These are phyloP conservation scores for Biston stratarius DNA, from an alignment of 2,888 invertebrate genomes.

Conservation along the genomic window DNA sequence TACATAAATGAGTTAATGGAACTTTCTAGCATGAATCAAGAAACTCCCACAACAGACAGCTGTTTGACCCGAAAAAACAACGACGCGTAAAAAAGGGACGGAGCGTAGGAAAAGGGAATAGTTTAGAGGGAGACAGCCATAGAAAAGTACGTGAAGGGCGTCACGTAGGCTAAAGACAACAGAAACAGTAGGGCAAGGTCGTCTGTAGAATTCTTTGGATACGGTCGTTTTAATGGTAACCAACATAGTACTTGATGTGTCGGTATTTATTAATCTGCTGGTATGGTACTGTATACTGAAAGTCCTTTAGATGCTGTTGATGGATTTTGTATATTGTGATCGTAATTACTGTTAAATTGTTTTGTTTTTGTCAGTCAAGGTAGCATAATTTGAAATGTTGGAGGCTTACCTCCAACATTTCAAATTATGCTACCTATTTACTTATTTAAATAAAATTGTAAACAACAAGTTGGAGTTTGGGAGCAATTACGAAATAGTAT, in stretches of 20 bases:
- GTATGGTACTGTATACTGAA: background rate
- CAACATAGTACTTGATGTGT: slow-evolving; percentile 25
- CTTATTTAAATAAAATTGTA: too few relatives aligned
- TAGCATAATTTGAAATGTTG: background rate
- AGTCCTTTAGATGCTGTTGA: slow-evolving; percentile 7
- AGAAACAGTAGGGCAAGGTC: slow-evolving; percentile 69
- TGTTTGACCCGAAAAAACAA: slow-evolving; percentile 63
- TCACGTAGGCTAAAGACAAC: slow-evolving; percentile 70
- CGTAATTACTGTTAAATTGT: slow-evolving; percentile 4
- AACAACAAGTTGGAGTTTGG: too few relatives aligned
- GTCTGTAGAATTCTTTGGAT: slow-evolving; percentile 49
- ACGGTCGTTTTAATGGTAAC: slow-evolving; percentile 45
- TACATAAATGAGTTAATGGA: slow-evolving; percentile 44
- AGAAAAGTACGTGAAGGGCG: slow-evolving; percentile 62
- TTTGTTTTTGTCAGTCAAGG: slow-evolving; percentile 1
- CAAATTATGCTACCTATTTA: too few relatives aligned
- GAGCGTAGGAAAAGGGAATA: slow-evolving; percentile 38
- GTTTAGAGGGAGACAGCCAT: slow-evolving; percentile 53
- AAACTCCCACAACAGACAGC: slow-evolving; percentile 59
- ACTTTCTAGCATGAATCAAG: slow-evolving; percentile 51
- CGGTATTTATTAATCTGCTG: background rate
- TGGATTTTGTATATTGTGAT: background rate
- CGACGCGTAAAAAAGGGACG: slow-evolving; percentile 34
- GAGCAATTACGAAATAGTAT: too few relatives aligned
- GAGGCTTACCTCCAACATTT: too few relatives aligned